Percentiles rank a stretch among this genome's conserved stretches.
Evolutionary conservation across 2,888 invertebrate genomes (phyloP).

Genomic region (Zygogramma bicolorata): DNA sequence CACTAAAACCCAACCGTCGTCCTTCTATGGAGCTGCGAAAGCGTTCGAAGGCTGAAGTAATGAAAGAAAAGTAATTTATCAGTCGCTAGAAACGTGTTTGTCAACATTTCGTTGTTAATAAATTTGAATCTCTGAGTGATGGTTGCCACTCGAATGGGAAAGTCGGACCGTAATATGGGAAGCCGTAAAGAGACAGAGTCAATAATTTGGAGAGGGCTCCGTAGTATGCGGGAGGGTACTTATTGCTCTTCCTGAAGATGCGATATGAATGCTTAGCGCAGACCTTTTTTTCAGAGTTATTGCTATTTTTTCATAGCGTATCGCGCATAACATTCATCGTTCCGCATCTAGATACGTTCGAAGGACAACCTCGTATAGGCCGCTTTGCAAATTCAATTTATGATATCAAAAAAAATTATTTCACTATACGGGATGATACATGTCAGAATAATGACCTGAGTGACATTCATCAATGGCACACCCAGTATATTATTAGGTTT

Average conservation of each 20-base stretch:
- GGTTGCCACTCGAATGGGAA: neutral
- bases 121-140: neutral
- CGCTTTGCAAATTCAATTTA: too few relatives aligned
- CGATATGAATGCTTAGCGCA: too few relatives aligned
- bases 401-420: too few relatives aligned
- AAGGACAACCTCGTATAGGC: too few relatives aligned
- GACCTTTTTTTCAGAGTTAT: neutral
- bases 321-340: too few relatives aligned
- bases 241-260: too few relatives aligned
- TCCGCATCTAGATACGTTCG: too few relatives aligned
- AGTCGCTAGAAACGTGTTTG: neutral
- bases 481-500: too few relatives aligned
- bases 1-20: neutral
- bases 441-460: too few relatives aligned
- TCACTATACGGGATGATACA: too few relatives aligned
- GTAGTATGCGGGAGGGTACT: neutral
- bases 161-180: neutral
- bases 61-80: neutral
- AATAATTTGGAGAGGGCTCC: neutral
- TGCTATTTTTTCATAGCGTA: neutral
- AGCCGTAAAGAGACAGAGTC: neutral
- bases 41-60: neutral
- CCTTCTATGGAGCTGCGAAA: neutral
- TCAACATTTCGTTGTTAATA: neutral
- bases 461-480: too few relatives aligned